Base-by-base conservation (phyloP, 2,113 vertebrate species). In the Hypocryptadius cinnamomeus region DNA sequence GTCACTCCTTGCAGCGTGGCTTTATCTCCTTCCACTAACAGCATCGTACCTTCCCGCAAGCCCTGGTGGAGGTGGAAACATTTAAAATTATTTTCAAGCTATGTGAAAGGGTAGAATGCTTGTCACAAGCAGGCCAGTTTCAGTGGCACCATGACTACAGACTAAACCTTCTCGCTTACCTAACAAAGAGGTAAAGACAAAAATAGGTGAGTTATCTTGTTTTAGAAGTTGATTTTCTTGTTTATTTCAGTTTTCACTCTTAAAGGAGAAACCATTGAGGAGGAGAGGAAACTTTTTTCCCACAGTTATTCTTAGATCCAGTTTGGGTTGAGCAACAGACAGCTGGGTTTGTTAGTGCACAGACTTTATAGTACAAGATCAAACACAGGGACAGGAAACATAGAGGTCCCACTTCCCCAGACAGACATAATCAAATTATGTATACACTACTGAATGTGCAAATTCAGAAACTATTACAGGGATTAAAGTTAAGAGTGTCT, bases 11-110 rank as follows among this genome's bases (percentile, higher is more conserved):
- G 97, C 24, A 99, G 97, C 0, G 97, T 98, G 87, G 97, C 98
- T 93, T 97, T 98, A 79, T 98, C 79, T 85, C 98, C 98, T 95
- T 99, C 98, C 92, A 99, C 98, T 57, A 99, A 97, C 76, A 99
- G 94, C 98, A 98, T 90, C 0, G 97, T 98, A 2, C 98, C 98
- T 94, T 99, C 98, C 56, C 98, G 98, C 95, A 99, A 95, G 80
- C 97, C 98, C 98, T 99, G 87, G 59, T 19, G 45, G 35, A 45
- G 35, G 48, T 71, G 27, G 64, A 90, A 76, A 57, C 40, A 57
- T 30, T 60, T n/a, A 28, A 66, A 5, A 3, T 73, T 20, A 89
- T 73, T 92, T 73, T 59, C 47, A 64, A 79, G 89, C 35, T 70
- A 13, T 54, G 1, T 73, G 42, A 77, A 73, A 85, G 51, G 59